Percentiles rank a stretch among this genome's conserved stretches.
Conservation (phyloP, 2,113 vertebrate species). For the Amblyornis subalaris region DNA sequence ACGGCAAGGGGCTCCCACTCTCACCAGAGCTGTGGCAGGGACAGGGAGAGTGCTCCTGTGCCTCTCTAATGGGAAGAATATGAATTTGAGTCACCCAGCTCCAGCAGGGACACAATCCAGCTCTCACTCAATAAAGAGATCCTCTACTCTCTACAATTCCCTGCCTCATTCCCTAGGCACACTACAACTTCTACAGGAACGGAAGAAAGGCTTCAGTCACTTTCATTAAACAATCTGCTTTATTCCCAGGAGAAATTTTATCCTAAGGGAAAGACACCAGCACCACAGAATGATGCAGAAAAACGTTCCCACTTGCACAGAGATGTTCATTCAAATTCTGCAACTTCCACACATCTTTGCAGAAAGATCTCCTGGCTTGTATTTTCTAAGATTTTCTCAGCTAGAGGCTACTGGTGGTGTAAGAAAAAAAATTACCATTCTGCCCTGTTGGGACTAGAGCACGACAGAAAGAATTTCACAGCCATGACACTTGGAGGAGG, state of each 20-base stretch:
- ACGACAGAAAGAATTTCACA: neutral
- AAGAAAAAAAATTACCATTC: neutral
- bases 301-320: neutral
- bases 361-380: neutral
- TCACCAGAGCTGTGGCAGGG: neutral
- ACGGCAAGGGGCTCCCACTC: neutral
- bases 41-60: neutral
- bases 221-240: neutral
- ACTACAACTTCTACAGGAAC: neutral
- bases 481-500: neutral
- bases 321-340: neutral
- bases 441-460: neutral
- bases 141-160: neutral
- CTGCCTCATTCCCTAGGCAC: neutral
- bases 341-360: neutral
- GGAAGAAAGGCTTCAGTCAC: neutral
- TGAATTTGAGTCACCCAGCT: neutral
- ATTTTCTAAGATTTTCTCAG: neutral
- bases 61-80: neutral
- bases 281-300: neutral
- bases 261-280: neutral
- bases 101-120: neutral
- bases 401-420: neutral
- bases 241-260: neutral
- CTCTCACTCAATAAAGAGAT: neutral